These are phyloP conservation scores for Oxyruncus cristatus DNA, from an alignment of 2,113 vertebrate genomes.

Conservation along the genomic window DNA sequence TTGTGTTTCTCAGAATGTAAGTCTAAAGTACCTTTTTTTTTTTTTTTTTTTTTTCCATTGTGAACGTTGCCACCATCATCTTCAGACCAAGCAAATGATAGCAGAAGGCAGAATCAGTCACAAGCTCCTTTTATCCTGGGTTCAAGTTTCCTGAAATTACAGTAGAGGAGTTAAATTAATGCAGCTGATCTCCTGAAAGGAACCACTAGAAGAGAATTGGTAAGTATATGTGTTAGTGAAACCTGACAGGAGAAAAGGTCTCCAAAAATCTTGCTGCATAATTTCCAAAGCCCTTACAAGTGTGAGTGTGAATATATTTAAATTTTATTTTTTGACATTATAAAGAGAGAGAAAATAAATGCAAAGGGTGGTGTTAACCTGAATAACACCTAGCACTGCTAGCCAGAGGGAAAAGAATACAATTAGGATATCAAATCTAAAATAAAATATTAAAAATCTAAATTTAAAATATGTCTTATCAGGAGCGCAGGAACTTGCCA, in stretches of 20 bases:
- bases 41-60: not conserved
- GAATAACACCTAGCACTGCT: constrained; percentile 18
- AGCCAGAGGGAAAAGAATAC: not conserved
- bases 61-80: not conserved
- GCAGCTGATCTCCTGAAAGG: not conserved
- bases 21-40: not conserved
- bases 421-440: constrained; percentile 6
- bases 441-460: too few relatives aligned
- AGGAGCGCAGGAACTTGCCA: constrained; percentile 10
- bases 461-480: constrained; percentile 41
- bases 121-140: not conserved
- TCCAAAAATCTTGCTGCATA: not conserved
- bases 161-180: not conserved
- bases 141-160: not conserved
- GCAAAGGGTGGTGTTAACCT: not conserved
- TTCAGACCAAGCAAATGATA: not conserved
- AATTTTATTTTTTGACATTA: not conserved
- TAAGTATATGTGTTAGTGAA: not conserved
- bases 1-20: not conserved
- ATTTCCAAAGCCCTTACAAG: not conserved
- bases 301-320: not conserved
- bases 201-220: not conserved
- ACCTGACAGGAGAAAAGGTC: not conserved
- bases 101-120: not conserved
- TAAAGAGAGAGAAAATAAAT: constrained; percentile 23